phyloP scores from a whole-genome alignment of 2,888 invertebrate genomes.

The Magallana nippona region DNA sequence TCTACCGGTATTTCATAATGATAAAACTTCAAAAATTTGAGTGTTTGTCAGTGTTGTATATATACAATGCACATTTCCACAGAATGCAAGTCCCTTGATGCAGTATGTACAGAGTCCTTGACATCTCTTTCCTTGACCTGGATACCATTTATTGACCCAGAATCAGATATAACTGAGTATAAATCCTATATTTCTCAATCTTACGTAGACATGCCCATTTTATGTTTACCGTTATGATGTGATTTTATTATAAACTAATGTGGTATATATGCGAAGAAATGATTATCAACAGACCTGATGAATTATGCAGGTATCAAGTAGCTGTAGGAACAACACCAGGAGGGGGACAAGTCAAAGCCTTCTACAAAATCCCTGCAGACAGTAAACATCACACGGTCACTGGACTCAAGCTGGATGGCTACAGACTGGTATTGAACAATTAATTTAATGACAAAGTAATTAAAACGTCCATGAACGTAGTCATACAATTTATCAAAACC shows the following conservation, averaged over 20 bases:
- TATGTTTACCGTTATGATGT: too few relatives aligned
- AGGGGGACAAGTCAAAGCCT: constrained; percentile 59
- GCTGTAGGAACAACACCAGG: constrained; percentile 63
- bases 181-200: too few relatives aligned
- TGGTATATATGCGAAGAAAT: too few relatives aligned
- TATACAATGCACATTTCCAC: not conserved
- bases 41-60: not conserved
- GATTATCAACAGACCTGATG: not conserved
- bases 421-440: constrained; percentile 60
- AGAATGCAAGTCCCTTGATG: constrained; percentile 57
- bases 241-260: too few relatives aligned
- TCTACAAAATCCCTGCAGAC: constrained; percentile 51
- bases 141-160: constrained; percentile 57
- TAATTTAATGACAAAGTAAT: too few relatives aligned
- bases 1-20: too few relatives aligned
- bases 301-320: constrained; percentile 56
- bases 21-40: too few relatives aligned
- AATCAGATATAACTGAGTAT: constrained; percentile 55
- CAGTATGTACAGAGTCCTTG: constrained; percentile 58
- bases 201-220: too few relatives aligned
- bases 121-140: constrained; percentile 57
- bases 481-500: too few relatives aligned
- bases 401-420: constrained; percentile 53
- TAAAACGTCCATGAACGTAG: too few relatives aligned
- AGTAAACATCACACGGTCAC: constrained; percentile 50